phyloP scores from a whole-genome alignment of 2,113 vertebrate species.

The Numida meleagris region DNA sequence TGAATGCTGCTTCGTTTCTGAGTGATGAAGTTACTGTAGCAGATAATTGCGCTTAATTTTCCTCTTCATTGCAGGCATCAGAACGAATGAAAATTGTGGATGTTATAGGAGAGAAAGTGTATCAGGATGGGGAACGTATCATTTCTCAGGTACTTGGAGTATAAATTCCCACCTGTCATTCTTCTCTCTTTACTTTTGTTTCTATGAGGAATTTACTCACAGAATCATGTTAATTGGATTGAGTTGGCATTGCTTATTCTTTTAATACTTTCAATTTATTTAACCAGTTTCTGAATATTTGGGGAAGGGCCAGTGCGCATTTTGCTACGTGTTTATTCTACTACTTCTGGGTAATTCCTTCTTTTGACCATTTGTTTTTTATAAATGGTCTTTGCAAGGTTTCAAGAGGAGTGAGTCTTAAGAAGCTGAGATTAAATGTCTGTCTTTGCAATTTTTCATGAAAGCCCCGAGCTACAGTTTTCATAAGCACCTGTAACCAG shows the following conservation, averaged over 20 bases:
- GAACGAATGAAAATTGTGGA: conserved; percentile 98
- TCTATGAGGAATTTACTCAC: neutral
- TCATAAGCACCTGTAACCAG: neutral
- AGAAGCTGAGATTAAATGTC: neutral
- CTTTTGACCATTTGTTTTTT: neutral
- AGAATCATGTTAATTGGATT: neutral
- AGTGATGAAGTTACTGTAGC: neutral
- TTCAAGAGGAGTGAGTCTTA: neutral
- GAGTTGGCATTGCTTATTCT: neutral
- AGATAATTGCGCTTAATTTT: neutral
- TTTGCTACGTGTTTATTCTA: neutral
- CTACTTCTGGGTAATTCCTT: neutral
- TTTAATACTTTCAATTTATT: neutral
- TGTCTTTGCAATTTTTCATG: neutral
- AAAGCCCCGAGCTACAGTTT: neutral
- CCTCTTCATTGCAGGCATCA: conserved; percentile 79
- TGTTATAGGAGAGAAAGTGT: conserved; percentile 91
- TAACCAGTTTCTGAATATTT: neutral
- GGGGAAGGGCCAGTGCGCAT: neutral
- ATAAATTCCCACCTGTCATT: neutral
- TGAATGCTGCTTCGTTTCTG: neutral
- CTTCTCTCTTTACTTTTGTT: neutral
- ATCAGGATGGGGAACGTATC: conserved; percentile 92
- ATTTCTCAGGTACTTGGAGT: conserved; percentile 88
- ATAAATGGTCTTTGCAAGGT: neutral